A percentile compares a stretch with the other conserved stretches of the same genome.
These are phyloP conservation scores for Vicugna pacos DNA, from an alignment of 2,113 vertebrate species.

Conservation along the genomic window DNA sequence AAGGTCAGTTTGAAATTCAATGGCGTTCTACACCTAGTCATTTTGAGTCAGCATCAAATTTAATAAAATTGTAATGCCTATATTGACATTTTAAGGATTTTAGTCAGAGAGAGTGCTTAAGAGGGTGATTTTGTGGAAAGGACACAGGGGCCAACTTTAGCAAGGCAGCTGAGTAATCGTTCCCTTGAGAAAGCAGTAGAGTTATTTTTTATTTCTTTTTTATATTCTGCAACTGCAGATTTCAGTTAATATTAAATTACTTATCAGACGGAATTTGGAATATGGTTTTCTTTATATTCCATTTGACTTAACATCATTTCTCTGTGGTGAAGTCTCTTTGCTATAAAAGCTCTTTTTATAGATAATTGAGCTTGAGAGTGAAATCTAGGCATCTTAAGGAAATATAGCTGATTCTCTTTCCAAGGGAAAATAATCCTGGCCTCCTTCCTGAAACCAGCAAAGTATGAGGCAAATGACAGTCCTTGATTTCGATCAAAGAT, in stretches of 20 bases:
- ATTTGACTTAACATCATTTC: slow-evolving; percentile 71
- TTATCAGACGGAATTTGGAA: slow-evolving; percentile 61
- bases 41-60: slow-evolving; percentile 53
- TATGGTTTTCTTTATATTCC: slow-evolving; percentile 68
- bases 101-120: slow-evolving; percentile 16
- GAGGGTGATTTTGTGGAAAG: slow-evolving; percentile 47
- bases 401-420: slow-evolving; percentile 71
- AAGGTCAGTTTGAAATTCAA: slow-evolving; percentile 64
- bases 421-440: slow-evolving; percentile 60
- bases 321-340: slow-evolving; percentile 62
- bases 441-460: slow-evolving; percentile 63
- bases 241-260: slow-evolving; percentile 69
- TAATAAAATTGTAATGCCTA: slow-evolving; percentile 51
- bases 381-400: slow-evolving; percentile 71
- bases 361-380: slow-evolving; percentile 68
- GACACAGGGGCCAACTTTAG: neutral
- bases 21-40: slow-evolving; percentile 25
- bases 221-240: slow-evolving; percentile 67
- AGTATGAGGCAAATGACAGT: slow-evolving; percentile 63
- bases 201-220: slow-evolving; percentile 63
- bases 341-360: slow-evolving; percentile 69
- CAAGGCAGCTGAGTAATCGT: neutral
- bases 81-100: slow-evolving; percentile 48
- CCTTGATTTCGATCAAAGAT: slow-evolving; percentile 69
- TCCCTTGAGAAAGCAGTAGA: slow-evolving; percentile 37